These are phyloP conservation scores for Squalus acanthias DNA, from an alignment of 2,797 vertebrate genomes.

Conservation along the genomic window DNA sequence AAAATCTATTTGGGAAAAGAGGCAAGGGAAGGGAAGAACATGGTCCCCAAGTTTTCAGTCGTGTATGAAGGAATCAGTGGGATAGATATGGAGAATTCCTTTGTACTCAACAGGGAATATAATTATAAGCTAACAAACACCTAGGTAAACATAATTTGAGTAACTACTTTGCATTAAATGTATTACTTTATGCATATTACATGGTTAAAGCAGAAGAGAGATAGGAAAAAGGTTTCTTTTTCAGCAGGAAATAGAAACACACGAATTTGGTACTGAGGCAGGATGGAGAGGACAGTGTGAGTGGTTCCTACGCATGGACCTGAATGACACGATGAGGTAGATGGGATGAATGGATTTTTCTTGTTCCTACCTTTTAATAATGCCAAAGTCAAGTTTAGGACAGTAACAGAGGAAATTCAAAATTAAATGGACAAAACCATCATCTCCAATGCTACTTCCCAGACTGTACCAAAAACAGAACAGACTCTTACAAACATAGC, in stretches of 20 bases:
- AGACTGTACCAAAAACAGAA: neutral
- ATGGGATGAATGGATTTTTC: neutral
- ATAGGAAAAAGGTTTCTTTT: too few relatives aligned
- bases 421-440: neutral
- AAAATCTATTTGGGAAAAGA: neutral
- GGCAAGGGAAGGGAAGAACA: neutral
- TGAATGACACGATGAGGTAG: too few relatives aligned
- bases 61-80: neutral
- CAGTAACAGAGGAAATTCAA: neutral
- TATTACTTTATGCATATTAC: too few relatives aligned
- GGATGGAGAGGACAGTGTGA: neutral
- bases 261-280: neutral
- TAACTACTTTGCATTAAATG: neutral
- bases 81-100: neutral
- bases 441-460: neutral
- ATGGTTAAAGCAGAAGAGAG: too few relatives aligned
- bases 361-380: neutral
- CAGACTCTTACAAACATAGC: neutral
- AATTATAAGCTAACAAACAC: neutral
- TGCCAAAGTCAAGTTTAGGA: neutral
- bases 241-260: neutral
- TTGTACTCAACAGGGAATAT: neutral
- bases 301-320: neutral
- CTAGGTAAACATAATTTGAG: neutral
- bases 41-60: neutral